Base-by-base conservation (phyloP, 1,140 invertebrate species). In the Calephelis nemesis region DNA sequence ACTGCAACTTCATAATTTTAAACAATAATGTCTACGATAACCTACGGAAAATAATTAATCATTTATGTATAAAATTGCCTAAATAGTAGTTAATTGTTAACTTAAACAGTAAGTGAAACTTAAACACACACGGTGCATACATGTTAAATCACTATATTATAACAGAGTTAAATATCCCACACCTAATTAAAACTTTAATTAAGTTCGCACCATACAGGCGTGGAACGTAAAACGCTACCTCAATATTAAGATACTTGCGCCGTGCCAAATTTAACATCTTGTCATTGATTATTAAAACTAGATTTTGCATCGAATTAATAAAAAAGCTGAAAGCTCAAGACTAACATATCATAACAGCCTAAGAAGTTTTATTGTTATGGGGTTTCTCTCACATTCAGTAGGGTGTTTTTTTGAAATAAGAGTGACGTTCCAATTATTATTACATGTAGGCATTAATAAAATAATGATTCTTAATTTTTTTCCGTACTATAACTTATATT, bases 151-250 rank as follows among this genome's bases (percentile, higher is more conserved):
- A 63, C 15, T 12, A 15, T 47, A 64, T 48, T 47, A 49, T 19
- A 64, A 39, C 47, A 64, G 42, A 19, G 39, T 40, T 60, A 48
- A 39, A 64, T 49, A 64, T 64, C 15, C 63, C 47, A 62, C 67
- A 70, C 63, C 70, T 72, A 70, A 74, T 74, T 74, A 72, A 72
- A 74, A 74, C 63, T 72, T 71, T 74, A 74, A 74, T 74, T 67
- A 74, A 74, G 73, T 74, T 74, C 68, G 64, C 39, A 67, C 65
- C 73, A 67, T 65, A 69, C 70, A 67, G 73, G 73, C 71, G 63
- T 71, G 64, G 73, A 74, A 74, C 63, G 70, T 71, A 62, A 65
- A 71, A 71, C 67, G 70, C 67, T 72, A 54, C 70, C 67, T 65
- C 71, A 65, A 49, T 64, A 58, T 69, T 74, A 71, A 74, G 67